Evolutionary conservation across 2,113 vertebrate species (phyloP).

Genomic region (Alethe diademata): DNA sequence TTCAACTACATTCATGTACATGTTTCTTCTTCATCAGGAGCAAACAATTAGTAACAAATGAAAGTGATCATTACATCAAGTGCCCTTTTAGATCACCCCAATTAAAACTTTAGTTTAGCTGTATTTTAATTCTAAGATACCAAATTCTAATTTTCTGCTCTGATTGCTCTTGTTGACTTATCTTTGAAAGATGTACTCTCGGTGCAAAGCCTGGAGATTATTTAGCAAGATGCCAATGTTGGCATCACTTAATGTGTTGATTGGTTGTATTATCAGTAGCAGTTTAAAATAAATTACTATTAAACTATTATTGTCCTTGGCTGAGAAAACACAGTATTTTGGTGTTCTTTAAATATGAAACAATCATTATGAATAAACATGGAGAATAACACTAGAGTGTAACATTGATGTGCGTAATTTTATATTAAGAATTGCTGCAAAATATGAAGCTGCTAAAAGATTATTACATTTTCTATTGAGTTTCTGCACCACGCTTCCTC

Average conservation of each 20-base stretch:
- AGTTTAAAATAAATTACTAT: slow-evolving; percentile 85
- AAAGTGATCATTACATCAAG: slow-evolving; percentile 96
- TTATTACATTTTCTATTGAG: slow-evolving; percentile 33
- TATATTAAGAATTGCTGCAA: slow-evolving; percentile 58
- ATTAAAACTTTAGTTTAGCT: slow-evolving; percentile 92
- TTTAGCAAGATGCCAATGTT: slow-evolving; percentile 92
- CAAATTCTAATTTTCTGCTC: slow-evolving; percentile 99
- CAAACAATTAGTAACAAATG: slow-evolving; percentile 89
- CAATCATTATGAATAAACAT: slow-evolving; percentile 76
- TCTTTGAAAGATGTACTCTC: slow-evolving; percentile 89
- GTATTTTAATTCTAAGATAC: slow-evolving; percentile 91
- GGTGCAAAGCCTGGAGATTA: slow-evolving; percentile 83
- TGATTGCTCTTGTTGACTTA: slow-evolving; percentile 99
- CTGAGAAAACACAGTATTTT: slow-evolving; percentile 80
- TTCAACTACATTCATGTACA: slow-evolving; percentile 69
- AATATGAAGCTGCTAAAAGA: slow-evolving; percentile 51
- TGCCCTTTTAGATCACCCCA: slow-evolving; percentile 96
- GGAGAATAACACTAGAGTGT: slow-evolving; percentile 47
- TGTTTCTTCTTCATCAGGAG: slow-evolving; percentile 78
- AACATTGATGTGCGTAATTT: slow-evolving; percentile 65
- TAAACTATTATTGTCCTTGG: slow-evolving; percentile 81
- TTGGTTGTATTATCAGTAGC: slow-evolving; percentile 83
- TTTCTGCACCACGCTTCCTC: slow-evolving; percentile 20
- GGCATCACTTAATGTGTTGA: slow-evolving; percentile 86
- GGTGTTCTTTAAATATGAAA: slow-evolving; percentile 79